Percentiles rank a stretch among this genome's conserved stretches.
phyloP scores from a whole-genome alignment of 2,888 invertebrate genomes.

The Xanthia icteritia region DNA sequence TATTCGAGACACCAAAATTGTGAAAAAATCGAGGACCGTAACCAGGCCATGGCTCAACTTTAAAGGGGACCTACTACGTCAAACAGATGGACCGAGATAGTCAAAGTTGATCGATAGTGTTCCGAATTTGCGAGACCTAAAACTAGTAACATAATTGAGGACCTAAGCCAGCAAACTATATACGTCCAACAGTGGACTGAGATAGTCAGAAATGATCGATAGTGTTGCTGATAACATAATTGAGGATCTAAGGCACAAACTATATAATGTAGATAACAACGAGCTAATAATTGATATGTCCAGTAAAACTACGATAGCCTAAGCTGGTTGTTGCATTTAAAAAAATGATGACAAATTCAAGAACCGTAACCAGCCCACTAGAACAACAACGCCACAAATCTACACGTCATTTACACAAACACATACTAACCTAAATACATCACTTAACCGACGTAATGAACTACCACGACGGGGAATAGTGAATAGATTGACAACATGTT shows the following conservation, averaged over 20 bases:
- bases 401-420: conserved; percentile 24
- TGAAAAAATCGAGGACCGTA: background rate
- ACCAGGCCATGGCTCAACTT: background rate
- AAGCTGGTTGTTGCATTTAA: background rate
- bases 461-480: conserved; percentile 4
- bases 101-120: background rate
- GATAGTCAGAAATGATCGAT: no score
- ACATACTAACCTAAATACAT: conserved; percentile 50
- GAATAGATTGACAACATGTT: conserved; percentile 52
- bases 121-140: background rate
- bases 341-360: conserved; percentile 6
- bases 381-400: conserved; percentile 3
- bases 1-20: background rate
- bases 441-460: conserved; percentile 25
- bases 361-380: background rate
- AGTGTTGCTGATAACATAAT: no score
- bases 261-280: background rate
- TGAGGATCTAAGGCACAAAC: background rate
- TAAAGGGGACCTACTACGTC: background rate
- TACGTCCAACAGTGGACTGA: no score
- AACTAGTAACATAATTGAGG: background rate
- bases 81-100: background rate
- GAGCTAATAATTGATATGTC: background rate
- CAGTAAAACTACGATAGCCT: background rate
- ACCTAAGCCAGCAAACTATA: background rate